Percentiles rank a stretch among this genome's conserved stretches.
Evolutionary conservation across 2,113 vertebrate species (phyloP).

Genomic region (Cebus imitator): DNA sequence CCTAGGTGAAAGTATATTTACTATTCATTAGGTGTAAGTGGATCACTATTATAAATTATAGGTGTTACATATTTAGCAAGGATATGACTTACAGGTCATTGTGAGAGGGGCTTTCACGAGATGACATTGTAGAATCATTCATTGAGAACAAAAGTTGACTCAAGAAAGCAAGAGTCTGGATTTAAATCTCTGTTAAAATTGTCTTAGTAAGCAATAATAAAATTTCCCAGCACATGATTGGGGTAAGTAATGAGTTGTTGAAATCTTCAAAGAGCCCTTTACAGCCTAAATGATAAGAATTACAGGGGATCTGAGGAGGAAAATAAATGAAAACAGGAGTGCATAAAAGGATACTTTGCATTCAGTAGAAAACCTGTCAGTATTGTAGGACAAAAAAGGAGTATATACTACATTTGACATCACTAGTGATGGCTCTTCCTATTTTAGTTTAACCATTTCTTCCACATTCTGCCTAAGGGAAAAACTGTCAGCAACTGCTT

Average conservation of each 20-base stretch:
- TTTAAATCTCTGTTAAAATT: constrained; percentile 9
- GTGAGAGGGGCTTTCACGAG: neutral
- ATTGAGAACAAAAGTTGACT: neutral
- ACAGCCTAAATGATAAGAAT: neutral
- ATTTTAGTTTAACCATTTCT: neutral
- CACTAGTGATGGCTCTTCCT: neutral
- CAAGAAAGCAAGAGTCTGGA: neutral
- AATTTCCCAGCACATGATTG: neutral
- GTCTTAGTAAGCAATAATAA: neutral
- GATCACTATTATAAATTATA: neutral
- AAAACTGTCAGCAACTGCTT: neutral
- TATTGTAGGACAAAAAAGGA: neutral
- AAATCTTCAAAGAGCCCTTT: neutral
- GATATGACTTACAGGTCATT: neutral
- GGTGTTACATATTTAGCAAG: neutral
- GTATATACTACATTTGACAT: neutral
- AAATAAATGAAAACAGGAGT: neutral
- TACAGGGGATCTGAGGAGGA: neutral
- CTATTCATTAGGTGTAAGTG: too few species aligned
- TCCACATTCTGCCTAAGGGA: neutral
- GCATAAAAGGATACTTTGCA: neutral
- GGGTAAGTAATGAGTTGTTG: neutral
- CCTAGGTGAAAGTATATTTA: too few species aligned
- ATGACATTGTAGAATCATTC: neutral
- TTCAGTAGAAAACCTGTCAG: neutral